These are phyloP conservation scores for Boloria euphrosyne DNA, from an alignment of 2,888 invertebrate species.

Conservation along the genomic window DNA sequence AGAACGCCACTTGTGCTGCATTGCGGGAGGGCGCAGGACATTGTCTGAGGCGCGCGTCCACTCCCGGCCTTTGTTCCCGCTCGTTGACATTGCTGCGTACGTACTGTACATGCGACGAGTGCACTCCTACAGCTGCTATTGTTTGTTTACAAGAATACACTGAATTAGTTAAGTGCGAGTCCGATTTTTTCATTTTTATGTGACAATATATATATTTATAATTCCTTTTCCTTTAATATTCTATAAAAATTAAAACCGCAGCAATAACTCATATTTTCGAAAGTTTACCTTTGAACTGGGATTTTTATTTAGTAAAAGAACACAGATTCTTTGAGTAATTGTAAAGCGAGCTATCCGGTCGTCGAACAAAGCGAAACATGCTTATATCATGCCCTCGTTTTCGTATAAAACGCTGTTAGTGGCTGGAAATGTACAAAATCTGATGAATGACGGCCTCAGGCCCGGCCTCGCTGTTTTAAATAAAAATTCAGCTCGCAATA, in stretches of 20 bases:
- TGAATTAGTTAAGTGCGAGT: too few relatives aligned
- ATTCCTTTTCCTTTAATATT: too few relatives aligned
- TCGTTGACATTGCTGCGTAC: background rate
- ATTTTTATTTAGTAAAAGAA: slow-evolving; percentile 19
- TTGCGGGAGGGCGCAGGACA: background rate
- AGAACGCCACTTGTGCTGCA: background rate
- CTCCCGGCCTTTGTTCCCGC: background rate
- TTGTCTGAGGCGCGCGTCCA: background rate
- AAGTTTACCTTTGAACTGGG: background rate
- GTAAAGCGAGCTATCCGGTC: slow-evolving; percentile 17
- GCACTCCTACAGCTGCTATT: too few relatives aligned
- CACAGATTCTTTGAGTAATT: slow-evolving; percentile 18
- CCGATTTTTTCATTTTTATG: too few relatives aligned
- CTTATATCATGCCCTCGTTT: slow-evolving; percentile 19
- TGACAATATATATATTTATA: too few relatives aligned
- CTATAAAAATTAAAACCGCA: too few relatives aligned
- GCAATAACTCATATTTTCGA: background rate
- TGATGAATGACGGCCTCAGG: slow-evolving; percentile 23
- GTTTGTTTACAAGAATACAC: too few relatives aligned
- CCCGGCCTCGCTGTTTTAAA: background rate
- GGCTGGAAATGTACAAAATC: slow-evolving; percentile 25
- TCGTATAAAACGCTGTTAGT: slow-evolving; percentile 21
- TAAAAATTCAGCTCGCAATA: slow-evolving; percentile 4
- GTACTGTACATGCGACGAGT: too few relatives aligned
- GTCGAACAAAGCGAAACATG: slow-evolving; percentile 13